These are phyloP conservation scores for Lamellibrachia luymesi DNA, from an alignment of 1,140 invertebrate species.

Conservation along the genomic window DNA sequence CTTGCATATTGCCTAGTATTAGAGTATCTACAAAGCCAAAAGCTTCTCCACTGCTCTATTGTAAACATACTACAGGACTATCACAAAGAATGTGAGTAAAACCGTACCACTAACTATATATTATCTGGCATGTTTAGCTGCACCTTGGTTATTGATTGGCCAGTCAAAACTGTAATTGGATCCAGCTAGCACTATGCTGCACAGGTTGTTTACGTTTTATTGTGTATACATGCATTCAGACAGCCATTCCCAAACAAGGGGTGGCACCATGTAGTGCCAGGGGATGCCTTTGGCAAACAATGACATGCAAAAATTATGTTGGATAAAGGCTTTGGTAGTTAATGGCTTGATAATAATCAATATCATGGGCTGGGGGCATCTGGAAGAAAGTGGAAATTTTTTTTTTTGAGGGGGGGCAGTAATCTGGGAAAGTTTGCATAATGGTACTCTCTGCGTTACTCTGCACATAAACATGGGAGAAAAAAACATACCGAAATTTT, in stretches of 20 bases:
- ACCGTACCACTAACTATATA: too few species aligned
- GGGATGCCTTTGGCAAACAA: too few species aligned
- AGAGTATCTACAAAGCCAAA: too few species aligned
- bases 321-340: not conserved
- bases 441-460: not conserved
- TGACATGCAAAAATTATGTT: not conserved
- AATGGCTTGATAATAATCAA: not conserved
- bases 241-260: too few species aligned
- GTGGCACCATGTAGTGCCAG: too few species aligned
- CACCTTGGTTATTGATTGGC: too few species aligned
- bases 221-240: too few species aligned
- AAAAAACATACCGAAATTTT: not conserved
- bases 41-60: too few species aligned
- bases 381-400: not conserved
- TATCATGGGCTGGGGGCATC: not conserved
- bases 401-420: not conserved
- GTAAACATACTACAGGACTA: too few species aligned
- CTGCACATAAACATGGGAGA: not conserved
- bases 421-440: not conserved
- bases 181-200: conserved; percentile 26
- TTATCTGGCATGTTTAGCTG: too few species aligned
- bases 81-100: too few species aligned
- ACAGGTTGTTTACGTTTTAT: not conserved
- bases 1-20: too few species aligned
- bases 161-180: conserved; percentile 16